phyloP scores from a whole-genome alignment of 2,113 vertebrate species.

The Syrrhaptes paradoxus region DNA sequence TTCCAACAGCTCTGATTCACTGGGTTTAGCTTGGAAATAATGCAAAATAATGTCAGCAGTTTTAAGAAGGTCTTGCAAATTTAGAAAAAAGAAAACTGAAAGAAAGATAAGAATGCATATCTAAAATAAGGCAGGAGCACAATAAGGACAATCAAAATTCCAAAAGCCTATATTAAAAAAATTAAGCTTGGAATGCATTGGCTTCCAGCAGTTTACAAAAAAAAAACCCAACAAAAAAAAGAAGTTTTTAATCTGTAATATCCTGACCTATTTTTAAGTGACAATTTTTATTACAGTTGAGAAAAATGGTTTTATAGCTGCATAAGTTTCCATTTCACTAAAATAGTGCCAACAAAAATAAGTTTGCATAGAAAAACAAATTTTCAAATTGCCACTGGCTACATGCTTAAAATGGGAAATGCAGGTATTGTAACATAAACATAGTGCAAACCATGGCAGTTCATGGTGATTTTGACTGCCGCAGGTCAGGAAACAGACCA shows the following conservation, averaged over 20 bases:
- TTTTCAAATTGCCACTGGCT: slow-evolving; percentile 81
- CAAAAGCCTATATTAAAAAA: slow-evolving; percentile 74
- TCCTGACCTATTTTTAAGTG: slow-evolving; percentile 73
- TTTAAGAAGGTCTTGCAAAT: slow-evolving; percentile 67
- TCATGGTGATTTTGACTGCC: slow-evolving; percentile 69
- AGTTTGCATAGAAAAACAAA: slow-evolving; percentile 83
- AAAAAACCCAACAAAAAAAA: slow-evolving; percentile 34
- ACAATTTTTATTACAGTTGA: slow-evolving; percentile 76
- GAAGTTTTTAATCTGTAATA: slow-evolving; percentile 52
- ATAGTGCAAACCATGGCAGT: slow-evolving; percentile 92
- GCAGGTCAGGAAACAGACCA: slow-evolving; percentile 74
- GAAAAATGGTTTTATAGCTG: slow-evolving; percentile 70
- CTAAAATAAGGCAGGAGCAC: slow-evolving; percentile 71
- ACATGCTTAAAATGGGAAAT: slow-evolving; percentile 84
- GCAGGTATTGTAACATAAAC: slow-evolving; percentile 81
- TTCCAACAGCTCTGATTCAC: slow-evolving; percentile 74
- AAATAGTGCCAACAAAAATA: slow-evolving; percentile 83
- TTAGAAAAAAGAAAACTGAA: background rate
- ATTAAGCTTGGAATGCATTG: slow-evolving; percentile 63
- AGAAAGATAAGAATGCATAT: slow-evolving; percentile 40
- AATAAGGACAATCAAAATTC: slow-evolving; percentile 61
- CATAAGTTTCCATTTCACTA: slow-evolving; percentile 73
- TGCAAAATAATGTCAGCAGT: slow-evolving; percentile 70
- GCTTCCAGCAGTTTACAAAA: slow-evolving; percentile 65
- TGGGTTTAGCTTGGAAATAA: slow-evolving; percentile 72